Base-by-base conservation (phyloP, 1,140 invertebrate species). In the Nixonia krombeini region DNA sequence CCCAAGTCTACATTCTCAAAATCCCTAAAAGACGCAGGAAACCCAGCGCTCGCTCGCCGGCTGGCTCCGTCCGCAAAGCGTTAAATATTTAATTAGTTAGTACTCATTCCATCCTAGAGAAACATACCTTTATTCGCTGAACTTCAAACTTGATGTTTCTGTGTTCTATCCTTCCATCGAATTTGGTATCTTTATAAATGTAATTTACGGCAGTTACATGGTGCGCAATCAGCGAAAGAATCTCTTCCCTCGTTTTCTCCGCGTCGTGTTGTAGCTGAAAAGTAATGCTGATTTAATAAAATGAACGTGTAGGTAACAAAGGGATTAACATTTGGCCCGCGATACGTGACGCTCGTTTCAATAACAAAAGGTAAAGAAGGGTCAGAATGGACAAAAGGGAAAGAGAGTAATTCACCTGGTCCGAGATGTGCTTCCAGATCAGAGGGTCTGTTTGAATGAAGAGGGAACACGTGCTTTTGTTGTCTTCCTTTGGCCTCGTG, bases 121-220 rank as follows among this genome's bases (percentile, higher is more conserved):
- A 46, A 52, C 51, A 78, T 86, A 97, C 95, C 88, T 95, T 96
- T 70, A 97, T 96, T 83, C 96, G 89, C 80, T 97, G 96, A 50
- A 99, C 97, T 87, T 98, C 96, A 89, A 99, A 99, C 86, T 96
- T 95, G 70, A 99, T 96, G 73, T 98, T 97, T 47, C 93, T 89
- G 86, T 98, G 93, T 73, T 94, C 91, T 53, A 89, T 87, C 70
- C 90, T 88, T 16, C 95, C 94, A 83, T 95, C 92, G 85, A 99
- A 99, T 80, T 92, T 93, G 25, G 97, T 98, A 81, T 94, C 93
- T 69, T 93, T 89, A 85, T 99, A 99, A 80, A 99, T 99, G 79
- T 95, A 95, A 88, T 99, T 99, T 66, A 99, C 96, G 47, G 97
- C 97, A 73, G 96, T 97, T 37, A 99, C 96, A 83, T 99, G 98